These are phyloP conservation scores for Ciona savignyi DNA, from an alignment of 23 tunicate genomes.

Conservation along the genomic window DNA sequence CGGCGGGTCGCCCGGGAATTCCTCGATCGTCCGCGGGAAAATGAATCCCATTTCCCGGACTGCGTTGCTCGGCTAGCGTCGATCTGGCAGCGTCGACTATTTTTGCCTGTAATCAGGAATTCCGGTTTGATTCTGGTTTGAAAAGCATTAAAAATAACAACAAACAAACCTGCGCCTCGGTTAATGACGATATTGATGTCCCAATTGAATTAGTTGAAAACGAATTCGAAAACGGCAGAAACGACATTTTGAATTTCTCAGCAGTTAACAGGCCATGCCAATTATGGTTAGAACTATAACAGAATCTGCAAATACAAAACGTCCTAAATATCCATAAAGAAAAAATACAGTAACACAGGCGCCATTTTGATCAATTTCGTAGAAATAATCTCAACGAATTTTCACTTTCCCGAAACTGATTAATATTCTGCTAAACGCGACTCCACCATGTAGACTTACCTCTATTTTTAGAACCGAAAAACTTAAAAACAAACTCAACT, in stretches of 20 bases:
- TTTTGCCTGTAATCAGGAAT: neutral
- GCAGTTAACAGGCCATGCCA: neutral
- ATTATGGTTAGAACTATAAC: too few species aligned
- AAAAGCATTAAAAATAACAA: neutral
- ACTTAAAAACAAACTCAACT: too few species aligned
- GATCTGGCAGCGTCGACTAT: neutral
- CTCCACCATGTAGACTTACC: too few species aligned
- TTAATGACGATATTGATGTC: neutral
- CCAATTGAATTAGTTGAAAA: neutral
- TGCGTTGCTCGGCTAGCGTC: neutral
- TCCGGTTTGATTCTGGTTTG: neutral
- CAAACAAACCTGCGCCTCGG: neutral
- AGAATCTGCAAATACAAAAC: too few species aligned
- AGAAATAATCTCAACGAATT: too few species aligned
- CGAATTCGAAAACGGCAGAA: neutral
- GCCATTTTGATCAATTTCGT: too few species aligned
- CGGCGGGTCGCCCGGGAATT: conserved; percentile 3
- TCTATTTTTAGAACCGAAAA: too few species aligned
- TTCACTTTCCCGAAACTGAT: too few species aligned
- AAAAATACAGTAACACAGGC: too few species aligned
- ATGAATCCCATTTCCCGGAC: neutral
- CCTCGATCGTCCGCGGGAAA: conserved; percentile 7
- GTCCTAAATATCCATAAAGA: too few species aligned
- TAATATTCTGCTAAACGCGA: too few species aligned
- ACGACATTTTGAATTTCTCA: neutral